Conservation (phyloP, 2,888 invertebrate species). For the Agonopterix subpropinquella region DNA sequence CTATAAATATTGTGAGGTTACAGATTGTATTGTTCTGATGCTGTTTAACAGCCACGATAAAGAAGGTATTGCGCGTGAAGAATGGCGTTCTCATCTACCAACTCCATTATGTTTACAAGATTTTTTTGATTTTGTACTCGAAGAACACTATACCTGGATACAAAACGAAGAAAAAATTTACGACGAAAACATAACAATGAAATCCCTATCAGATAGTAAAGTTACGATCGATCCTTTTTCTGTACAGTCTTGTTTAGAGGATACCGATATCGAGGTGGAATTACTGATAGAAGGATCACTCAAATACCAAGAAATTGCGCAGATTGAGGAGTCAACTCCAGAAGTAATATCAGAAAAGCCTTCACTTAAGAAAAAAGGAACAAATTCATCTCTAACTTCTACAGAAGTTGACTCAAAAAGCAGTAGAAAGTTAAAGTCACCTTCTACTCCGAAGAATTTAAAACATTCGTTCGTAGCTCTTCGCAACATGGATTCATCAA, state of each 20-base stretch:
- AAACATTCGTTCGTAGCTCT: slow-evolving; percentile 14
- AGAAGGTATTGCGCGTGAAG: slow-evolving; percentile 52
- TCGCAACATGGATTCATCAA: slow-evolving; percentile 12
- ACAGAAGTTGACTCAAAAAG: slow-evolving; percentile 33
- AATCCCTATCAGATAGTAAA: slow-evolving; percentile 34
- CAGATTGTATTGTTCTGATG: slow-evolving; percentile 57
- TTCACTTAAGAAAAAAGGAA: slow-evolving; percentile 20
- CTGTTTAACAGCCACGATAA: slow-evolving; percentile 58
- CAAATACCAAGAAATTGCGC: slow-evolving; percentile 43
- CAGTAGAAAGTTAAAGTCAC: slow-evolving; percentile 37
- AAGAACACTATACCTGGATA: slow-evolving; percentile 69
- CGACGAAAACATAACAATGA: slow-evolving; percentile 32
- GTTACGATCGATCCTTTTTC: slow-evolving; percentile 30
- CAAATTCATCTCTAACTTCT: slow-evolving; percentile 20
- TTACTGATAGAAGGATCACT: slow-evolving; percentile 62
- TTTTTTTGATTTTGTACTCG: slow-evolving; percentile 68
- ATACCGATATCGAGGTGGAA: slow-evolving; percentile 43
- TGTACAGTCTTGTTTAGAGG: slow-evolving; percentile 40
- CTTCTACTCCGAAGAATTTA: slow-evolving; percentile 23
- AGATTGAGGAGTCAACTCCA: slow-evolving; percentile 22
- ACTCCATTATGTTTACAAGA: slow-evolving; percentile 72
- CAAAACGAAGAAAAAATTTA: slow-evolving; percentile 52
- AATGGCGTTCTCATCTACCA: slow-evolving; percentile 62
- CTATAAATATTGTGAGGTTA: slow-evolving; percentile 65
- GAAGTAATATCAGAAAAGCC: background rate